Evolutionary conservation across 2,888 invertebrate genomes (phyloP).

Genomic region (Nasonia oneida): DNA sequence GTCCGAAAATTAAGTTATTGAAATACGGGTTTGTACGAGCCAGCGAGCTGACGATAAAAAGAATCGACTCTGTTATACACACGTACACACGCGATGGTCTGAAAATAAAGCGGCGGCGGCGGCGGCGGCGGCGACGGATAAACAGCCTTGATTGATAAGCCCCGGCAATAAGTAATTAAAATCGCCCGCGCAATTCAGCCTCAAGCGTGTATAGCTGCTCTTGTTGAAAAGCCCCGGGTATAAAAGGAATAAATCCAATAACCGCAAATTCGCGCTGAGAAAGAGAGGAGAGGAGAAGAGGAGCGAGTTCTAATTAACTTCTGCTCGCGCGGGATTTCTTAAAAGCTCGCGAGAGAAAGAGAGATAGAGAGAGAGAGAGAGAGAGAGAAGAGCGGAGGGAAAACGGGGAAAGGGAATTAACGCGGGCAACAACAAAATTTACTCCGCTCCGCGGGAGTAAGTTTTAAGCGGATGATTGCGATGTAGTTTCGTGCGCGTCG

Average conservation of each 20-base stretch:
- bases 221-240: conserved; percentile 18
- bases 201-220: conserved; percentile 17
- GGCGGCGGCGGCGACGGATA: background rate
- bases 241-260: conserved; percentile 58
- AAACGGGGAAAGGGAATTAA: conserved; percentile 39
- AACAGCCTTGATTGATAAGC: conserved; percentile 49
- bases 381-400: background rate
- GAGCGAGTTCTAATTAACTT: conserved; percentile 57
- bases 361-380: background rate
- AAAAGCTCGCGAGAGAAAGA: conserved; percentile 34
- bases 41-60: conserved; percentile 3
- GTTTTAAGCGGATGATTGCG: background rate
- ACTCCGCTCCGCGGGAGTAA: background rate
- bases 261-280: conserved; percentile 46
- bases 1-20: no score
- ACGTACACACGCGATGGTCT: background rate
- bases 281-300: conserved; percentile 18
- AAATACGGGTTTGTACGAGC: background rate
- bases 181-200: conserved; percentile 47
- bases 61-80: background rate
- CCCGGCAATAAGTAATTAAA: conserved; percentile 53
- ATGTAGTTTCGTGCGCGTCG: background rate
- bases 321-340: conserved; percentile 55
- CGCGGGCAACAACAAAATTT: conserved; percentile 34
- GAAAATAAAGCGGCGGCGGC: background rate